Evolutionary conservation across 2,797 vertebrate genomes (phyloP).

Genomic region (Lophotriccus pileatus): DNA sequence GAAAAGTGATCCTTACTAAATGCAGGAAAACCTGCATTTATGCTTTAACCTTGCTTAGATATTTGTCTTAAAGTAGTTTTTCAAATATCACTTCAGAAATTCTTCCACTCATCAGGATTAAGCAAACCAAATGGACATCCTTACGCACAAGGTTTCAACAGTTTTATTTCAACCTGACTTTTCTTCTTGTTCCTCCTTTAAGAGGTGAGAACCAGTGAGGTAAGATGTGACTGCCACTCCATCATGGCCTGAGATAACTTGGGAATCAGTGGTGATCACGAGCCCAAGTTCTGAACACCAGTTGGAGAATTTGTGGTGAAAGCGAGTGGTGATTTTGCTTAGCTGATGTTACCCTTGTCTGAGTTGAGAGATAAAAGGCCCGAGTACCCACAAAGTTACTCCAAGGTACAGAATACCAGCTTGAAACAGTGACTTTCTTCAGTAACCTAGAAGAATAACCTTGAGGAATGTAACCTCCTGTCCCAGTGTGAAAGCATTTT

Average conservation of each 20-base stretch:
- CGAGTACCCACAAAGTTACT: neutral
- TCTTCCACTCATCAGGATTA: neutral
- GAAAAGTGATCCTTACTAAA: neutral
- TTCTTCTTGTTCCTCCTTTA: neutral
- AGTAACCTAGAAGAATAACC: accelerated
- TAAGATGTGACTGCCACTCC: neutral
- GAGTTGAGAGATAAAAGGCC: neutral
- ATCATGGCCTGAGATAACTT: accelerated
- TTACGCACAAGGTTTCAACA: neutral
- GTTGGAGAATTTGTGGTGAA: neutral
- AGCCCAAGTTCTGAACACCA: neutral
- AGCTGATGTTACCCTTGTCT: neutral
- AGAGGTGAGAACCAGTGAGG: neutral
- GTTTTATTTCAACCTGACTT: neutral
- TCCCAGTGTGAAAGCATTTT: neutral
- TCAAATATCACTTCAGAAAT: neutral
- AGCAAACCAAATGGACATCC: neutral
- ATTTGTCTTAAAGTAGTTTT: neutral
- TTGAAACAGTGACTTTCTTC: neutral
- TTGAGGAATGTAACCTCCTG: neutral
- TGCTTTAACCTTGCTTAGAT: neutral
- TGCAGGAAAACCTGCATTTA: neutral
- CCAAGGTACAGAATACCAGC: neutral
- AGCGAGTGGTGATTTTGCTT: neutral
- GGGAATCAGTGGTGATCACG: neutral